These are phyloP conservation scores for Podarcis muralis DNA, from an alignment of 2,113 vertebrate genomes.

Conservation along the genomic window DNA sequence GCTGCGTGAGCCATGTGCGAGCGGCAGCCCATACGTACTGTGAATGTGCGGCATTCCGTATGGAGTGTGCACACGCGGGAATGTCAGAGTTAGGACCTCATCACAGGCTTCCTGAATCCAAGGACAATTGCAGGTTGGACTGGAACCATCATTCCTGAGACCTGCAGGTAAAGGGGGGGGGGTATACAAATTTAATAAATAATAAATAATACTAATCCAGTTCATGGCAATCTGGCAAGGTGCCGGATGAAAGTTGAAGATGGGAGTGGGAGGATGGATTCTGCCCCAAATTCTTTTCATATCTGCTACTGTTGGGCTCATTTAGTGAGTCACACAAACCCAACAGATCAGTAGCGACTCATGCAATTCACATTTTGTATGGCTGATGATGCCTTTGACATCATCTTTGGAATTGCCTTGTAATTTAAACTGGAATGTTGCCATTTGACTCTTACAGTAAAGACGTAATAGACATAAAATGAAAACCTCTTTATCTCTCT, in stretches of 20 bases:
- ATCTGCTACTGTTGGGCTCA: neutral
- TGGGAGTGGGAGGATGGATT: neutral
- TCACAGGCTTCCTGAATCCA: neutral
- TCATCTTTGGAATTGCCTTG: neutral
- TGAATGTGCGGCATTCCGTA: no score
- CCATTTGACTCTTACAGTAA: constrained; percentile 53
- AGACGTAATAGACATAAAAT: constrained; percentile 69
- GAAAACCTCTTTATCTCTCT: constrained; percentile 25
- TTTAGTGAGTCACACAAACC: constrained; percentile 14
- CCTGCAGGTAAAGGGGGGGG: no score
- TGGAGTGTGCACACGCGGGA: no score
- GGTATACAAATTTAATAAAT: no score
- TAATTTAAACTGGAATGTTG: constrained; percentile 37
- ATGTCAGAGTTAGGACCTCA: neutral
- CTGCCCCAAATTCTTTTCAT: neutral
- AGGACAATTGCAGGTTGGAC: neutral
- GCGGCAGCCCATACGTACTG: no score
- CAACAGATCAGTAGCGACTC: constrained; percentile 40
- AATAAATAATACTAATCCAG: no score
- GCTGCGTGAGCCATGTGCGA: no score
- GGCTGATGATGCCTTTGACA: neutral
- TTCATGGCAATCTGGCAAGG: neutral
- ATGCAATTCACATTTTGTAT: constrained; percentile 8
- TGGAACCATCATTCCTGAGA: neutral
- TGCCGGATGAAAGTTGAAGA: neutral